Base-by-base conservation (phyloP, 1,140 invertebrate genomes). In the Drosophila repletoides region DNA sequence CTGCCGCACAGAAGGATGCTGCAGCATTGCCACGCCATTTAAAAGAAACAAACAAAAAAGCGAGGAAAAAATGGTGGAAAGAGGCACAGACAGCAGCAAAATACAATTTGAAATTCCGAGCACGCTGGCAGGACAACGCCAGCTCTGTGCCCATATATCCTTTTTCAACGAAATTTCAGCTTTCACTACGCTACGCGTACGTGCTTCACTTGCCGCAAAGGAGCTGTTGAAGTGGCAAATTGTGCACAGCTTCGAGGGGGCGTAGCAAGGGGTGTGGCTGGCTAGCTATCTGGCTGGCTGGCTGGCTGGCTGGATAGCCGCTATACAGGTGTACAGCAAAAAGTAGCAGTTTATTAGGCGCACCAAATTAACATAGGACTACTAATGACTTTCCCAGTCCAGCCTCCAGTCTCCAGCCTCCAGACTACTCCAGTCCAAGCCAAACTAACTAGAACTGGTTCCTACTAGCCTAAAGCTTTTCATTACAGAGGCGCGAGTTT, bases 201-300 rank as follows among this genome's bases (percentile, higher is more conserved):
- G 76, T 88, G 73, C 74, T 72, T 55, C 77, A 68, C 72, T 81
- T 68, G 70, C 80, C 86, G 64, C 76, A 79, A 88, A 89, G 88
- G 86, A 89, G 83, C 88, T 89, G 88, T 89, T 89, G 88, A 89
- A 89, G 88, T 89, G 88, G 88, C 88, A 89, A 89, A 89, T 89
- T 89, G n/a, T 80, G 88, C 88, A 84, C 74, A 74, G 63, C 56
- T 53, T 59, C 33, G 14, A 21, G 29, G 5, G 29, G 17, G n/a
- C 26, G 15, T 34, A 49, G 43, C 5, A 15, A 10, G 14, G 4
- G 29, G 6, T 10, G 12, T 31, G 24, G 7, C 3, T 5, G 9
- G 33, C n/a, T 7, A 21, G 14, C 1, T 22, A 28, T n/a, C n/a
- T n/a, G 38, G 21, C 43, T 26, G 21, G 15, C 9, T 24, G 26